phyloP scores from a whole-genome alignment of 2,888 invertebrate species.

The Philaethria dido region DNA sequence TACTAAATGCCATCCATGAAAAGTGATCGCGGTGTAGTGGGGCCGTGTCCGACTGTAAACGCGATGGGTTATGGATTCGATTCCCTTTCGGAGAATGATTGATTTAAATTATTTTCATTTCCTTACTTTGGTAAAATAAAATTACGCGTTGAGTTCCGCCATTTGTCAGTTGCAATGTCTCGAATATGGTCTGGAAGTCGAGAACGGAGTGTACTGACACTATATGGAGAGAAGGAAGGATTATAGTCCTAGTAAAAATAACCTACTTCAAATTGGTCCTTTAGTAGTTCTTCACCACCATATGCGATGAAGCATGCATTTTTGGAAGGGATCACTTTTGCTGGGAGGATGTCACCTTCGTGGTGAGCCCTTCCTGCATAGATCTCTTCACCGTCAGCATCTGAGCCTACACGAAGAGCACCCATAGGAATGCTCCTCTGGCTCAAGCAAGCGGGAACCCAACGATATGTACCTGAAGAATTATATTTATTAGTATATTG shows the following conservation, averaged over 20 bases:
- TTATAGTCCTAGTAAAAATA: background rate
- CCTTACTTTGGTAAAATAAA: no score
- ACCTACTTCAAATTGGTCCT: slow-evolving; percentile 85
- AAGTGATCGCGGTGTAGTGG: no score
- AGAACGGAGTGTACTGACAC: no score
- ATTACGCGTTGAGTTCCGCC: no score
- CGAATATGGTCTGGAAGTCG: no score
- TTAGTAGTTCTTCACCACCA: slow-evolving; percentile 85
- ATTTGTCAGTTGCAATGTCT: no score
- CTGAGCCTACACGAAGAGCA: slow-evolving; percentile 84
- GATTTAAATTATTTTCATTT: no score
- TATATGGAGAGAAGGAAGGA: background rate
- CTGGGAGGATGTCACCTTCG: slow-evolving; percentile 86
- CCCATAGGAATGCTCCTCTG: slow-evolving; percentile 78
- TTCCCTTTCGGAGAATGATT: no score
- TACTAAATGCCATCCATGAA: no score
- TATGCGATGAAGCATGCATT: slow-evolving; percentile 86
- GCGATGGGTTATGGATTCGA: no score
- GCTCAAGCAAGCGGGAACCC: slow-evolving; percentile 78
- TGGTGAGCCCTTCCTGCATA: slow-evolving; percentile 89
- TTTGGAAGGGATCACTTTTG: slow-evolving; percentile 87
- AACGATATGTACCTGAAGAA: slow-evolving; percentile 74
- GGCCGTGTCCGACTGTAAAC: no score
- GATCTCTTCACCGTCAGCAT: slow-evolving; percentile 88
- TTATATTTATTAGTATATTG: background rate